phyloP scores from a whole-genome alignment of 2,113 vertebrate species.

The Mirza zaza region DNA sequence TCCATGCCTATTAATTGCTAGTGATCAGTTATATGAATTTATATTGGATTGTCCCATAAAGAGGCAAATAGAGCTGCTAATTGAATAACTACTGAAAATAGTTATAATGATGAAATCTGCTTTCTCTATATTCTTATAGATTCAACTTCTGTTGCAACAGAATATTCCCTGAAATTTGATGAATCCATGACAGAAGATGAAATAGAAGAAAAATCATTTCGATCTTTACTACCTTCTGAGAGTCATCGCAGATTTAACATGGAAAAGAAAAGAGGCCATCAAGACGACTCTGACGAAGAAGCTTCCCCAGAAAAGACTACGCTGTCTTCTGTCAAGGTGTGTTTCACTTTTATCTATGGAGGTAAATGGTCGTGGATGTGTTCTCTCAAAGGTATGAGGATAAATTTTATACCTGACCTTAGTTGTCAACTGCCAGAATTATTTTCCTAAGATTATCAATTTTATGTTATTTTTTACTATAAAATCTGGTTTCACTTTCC shows the following conservation, averaged over 20 bases:
- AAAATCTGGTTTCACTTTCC: constrained; percentile 24
- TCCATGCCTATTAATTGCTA: neutral
- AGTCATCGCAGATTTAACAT: constrained; percentile 93
- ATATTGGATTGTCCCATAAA: neutral
- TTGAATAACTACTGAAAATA: neutral
- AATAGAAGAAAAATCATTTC: constrained; percentile 95
- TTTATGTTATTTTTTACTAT: neutral
- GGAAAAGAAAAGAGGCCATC: constrained; percentile 89
- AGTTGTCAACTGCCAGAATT: neutral
- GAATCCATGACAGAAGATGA: constrained; percentile 97
- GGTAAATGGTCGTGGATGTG: neutral
- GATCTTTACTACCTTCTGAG: constrained; percentile 95
- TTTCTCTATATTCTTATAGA: constrained; percentile 81
- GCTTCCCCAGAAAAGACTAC: constrained; percentile 82
- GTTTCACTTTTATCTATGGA: neutral
- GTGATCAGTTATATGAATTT: neutral
- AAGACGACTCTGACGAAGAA: constrained; percentile 94
- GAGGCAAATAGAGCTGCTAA: neutral
- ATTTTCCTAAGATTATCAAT: neutral
- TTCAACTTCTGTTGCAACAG: constrained; percentile 90
- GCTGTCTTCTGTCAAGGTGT: constrained; percentile 87
- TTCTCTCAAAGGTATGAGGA: neutral
- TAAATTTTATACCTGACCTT: neutral
- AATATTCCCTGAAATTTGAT: constrained; percentile 95
- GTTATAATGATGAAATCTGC: constrained; percentile 26